These are phyloP conservation scores for Agrilus planipennis DNA, from an alignment of 1,140 invertebrate species.

Conservation along the genomic window DNA sequence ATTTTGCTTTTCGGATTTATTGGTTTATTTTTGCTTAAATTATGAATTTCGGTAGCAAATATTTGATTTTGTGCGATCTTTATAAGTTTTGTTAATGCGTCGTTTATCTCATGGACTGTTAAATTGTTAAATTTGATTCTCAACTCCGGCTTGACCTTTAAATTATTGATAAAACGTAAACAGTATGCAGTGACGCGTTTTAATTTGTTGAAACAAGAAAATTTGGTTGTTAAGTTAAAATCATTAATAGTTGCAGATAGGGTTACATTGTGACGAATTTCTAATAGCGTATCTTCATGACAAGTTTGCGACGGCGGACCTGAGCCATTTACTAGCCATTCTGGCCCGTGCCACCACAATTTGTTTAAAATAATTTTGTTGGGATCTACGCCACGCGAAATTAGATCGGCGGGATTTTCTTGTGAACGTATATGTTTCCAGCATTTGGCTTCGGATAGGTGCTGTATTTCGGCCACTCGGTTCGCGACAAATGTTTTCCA, in stretches of 20 bases:
- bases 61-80: background rate
- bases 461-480: conserved; percentile 27
- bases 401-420: conserved; percentile 23
- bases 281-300: no score
- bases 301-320: no score
- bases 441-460: conserved; percentile 2
- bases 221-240: background rate
- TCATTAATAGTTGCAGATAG: background rate
- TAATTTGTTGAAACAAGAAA: background rate
- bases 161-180: background rate
- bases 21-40: background rate
- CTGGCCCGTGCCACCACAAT: conserved; percentile 2
- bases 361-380: background rate
- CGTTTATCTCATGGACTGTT: background rate
- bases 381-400: conserved; percentile 15
- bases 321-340: background rate
- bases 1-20: background rate
- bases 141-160: background rate
- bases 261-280: background rate
- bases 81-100: background rate
- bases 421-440: conserved; percentile 20
- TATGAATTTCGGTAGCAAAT: conserved; percentile 1
- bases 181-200: background rate
- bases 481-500: conserved; percentile 25
- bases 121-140: background rate